A percentile compares a stretch with the other conserved stretches of the same genome.
These are phyloP conservation scores for Myotis lucifugus DNA, from an alignment of 2,113 vertebrate species.

Conservation along the genomic window DNA sequence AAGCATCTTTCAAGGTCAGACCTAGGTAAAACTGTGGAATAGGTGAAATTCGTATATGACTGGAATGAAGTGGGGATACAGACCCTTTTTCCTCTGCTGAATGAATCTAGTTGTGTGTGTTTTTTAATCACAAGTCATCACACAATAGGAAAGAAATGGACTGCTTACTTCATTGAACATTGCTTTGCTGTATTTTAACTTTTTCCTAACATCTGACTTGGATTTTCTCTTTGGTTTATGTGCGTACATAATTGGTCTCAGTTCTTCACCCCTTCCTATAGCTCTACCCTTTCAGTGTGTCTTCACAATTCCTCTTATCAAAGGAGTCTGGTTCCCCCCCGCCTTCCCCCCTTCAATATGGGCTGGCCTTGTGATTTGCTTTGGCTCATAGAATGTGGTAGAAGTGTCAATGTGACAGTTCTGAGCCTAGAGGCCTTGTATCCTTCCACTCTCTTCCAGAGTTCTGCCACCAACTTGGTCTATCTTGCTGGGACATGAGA, in stretches of 20 bases:
- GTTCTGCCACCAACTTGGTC: neutral
- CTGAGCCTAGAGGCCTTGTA: neutral
- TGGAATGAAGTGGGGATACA: neutral
- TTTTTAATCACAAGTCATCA: neutral
- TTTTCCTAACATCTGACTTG: neutral
- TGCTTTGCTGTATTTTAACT: neutral
- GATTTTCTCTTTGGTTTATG: conserved; percentile 32
- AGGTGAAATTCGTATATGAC: conserved; percentile 15
- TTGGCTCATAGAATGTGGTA: neutral
- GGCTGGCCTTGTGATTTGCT: neutral
- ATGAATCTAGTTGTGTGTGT: neutral
- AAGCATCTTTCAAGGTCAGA: conserved; percentile 45
- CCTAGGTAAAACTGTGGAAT: conserved; percentile 32
- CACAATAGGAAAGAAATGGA: neutral
- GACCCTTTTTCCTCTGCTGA: neutral
- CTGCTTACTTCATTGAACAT: conserved; percentile 13
- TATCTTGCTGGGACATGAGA: neutral
- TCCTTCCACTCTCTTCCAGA: neutral
- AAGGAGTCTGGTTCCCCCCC: neutral
- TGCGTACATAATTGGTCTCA: neutral
- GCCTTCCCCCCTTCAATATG: neutral
- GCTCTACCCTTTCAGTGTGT: neutral
- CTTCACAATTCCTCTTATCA: conserved; percentile 14
- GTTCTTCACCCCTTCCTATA: neutral
- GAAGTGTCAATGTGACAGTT: neutral